A percentile compares a stretch with the other conserved stretches of the same genome.
Evolutionary conservation across 2,797 vertebrate species (phyloP).

Genomic region (Clarias laeviceps): DNA sequence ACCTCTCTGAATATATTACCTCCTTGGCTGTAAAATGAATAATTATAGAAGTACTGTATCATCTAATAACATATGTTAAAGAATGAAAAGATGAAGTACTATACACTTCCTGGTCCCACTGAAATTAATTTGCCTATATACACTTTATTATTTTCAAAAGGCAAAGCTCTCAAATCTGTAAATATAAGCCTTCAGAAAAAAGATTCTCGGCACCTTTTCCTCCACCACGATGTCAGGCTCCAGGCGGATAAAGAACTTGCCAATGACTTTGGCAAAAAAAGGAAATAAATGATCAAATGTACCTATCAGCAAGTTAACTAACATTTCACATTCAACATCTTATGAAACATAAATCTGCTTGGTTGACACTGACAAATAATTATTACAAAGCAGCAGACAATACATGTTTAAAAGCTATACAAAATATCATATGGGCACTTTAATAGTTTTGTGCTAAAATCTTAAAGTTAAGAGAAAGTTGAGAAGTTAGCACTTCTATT

Average conservation of each 20-base stretch:
- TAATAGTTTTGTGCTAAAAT: not conserved
- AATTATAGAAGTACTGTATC: too few species aligned
- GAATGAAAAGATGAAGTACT: too few species aligned
- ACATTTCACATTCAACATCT: too few species aligned
- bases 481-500: not conserved
- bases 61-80: too few species aligned
- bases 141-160: not conserved
- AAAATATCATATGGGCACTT: not conserved
- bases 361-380: not conserved
- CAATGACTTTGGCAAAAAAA: conserved; percentile 80
- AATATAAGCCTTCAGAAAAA: not conserved
- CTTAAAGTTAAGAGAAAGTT: too few species aligned
- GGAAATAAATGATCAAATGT: not conserved
- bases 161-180: not conserved
- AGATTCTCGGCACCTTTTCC: conserved; percentile 74
- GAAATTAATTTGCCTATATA: too few species aligned
- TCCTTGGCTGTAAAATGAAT: too few species aligned
- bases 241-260: conserved; percentile 95
- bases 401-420: not conserved
- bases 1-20: too few species aligned
- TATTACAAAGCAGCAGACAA: not conserved
- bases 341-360: too few species aligned
- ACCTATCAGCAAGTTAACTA: not conserved
- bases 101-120: too few species aligned
- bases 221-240: conserved; percentile 93